Conservation (phyloP, 2,888 invertebrate genomes). For the Rhogogaster chlorosoma region DNA sequence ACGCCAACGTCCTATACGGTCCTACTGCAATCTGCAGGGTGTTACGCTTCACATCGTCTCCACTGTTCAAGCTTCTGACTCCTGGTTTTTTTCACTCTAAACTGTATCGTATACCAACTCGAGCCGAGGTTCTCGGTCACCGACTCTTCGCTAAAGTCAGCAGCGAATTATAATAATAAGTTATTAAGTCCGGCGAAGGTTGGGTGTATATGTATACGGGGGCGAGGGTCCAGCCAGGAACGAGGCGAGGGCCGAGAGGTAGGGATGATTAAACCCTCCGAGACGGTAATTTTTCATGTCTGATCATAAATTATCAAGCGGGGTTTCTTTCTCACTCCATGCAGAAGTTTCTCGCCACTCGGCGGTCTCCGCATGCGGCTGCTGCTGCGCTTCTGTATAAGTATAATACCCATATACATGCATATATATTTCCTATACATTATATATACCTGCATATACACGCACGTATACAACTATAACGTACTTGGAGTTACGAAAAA, state of each 20-base stretch:
- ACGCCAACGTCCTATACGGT: background rate
- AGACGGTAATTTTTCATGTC: constrained; percentile 77
- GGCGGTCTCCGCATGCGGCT: constrained; percentile 69
- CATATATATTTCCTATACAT: background rate
- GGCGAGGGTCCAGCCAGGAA: constrained; percentile 68
- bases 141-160: constrained; percentile 29
- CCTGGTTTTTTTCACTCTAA: background rate
- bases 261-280: constrained; percentile 70
- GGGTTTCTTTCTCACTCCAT: constrained; percentile 58
- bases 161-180: constrained; percentile 49
- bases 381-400: constrained; percentile 57
- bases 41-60: background rate
- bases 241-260: constrained; percentile 62
- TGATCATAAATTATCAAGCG: constrained; percentile 75
- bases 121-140: background rate
- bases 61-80: background rate
- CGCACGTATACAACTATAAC: background rate
- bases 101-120: background rate
- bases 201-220: constrained; percentile 16
- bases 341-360: constrained; percentile 33
- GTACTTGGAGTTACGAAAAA: constrained; percentile 72
- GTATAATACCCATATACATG: constrained; percentile 9
- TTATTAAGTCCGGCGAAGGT: constrained; percentile 51
- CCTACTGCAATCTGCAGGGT: background rate
- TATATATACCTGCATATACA: background rate